A percentile compares a stretch with the other conserved stretches of the same genome.
phyloP scores from a whole-genome alignment of 2,888 invertebrate species.

The Cheilosia urbana region DNA sequence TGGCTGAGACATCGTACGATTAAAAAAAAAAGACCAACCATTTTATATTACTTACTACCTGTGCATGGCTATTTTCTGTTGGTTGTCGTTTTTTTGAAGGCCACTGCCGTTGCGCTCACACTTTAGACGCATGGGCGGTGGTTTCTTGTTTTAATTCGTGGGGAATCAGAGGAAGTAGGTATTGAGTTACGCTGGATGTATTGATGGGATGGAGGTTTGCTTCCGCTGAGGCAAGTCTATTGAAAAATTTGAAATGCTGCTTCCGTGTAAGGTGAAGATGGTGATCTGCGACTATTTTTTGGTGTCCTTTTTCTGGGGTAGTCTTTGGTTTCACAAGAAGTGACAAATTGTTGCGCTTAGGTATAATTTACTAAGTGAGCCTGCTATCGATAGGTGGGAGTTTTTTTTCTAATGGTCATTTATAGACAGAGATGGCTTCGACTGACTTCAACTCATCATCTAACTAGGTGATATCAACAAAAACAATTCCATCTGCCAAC shows the following conservation, averaged over 20 bases:
- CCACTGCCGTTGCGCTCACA: conserved; percentile 33
- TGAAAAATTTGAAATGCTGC: not conserved
- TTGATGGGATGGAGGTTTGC: not conserved
- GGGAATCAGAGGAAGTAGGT: not conserved
- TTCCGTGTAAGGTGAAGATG: not conserved
- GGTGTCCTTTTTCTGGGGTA: not conserved
- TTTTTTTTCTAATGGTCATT: too few species aligned
- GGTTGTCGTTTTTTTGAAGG: conserved; percentile 22
- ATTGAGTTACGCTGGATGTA: conserved; percentile 25
- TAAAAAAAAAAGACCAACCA: not conserved
- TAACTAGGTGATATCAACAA: conserved; percentile 16
- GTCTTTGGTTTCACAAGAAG: not conserved
- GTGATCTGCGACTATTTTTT: not conserved
- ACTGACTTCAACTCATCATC: conserved; percentile 18
- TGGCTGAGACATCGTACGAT: conserved; percentile 53
- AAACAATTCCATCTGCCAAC: conserved; percentile 3
- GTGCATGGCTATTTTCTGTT: not conserved
- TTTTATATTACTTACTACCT: conserved; percentile 8
- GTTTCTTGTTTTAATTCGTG: not conserved
- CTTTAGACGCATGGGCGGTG: conserved; percentile 15
- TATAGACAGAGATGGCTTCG: too few species aligned
- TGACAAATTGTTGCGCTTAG: not conserved
- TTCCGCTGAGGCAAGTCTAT: not conserved
- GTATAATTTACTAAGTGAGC: too few species aligned
- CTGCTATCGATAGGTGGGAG: too few species aligned